Evolutionary conservation across 2,797 vertebrate species (phyloP).

Genomic region (Antennarius maculatus): DNA sequence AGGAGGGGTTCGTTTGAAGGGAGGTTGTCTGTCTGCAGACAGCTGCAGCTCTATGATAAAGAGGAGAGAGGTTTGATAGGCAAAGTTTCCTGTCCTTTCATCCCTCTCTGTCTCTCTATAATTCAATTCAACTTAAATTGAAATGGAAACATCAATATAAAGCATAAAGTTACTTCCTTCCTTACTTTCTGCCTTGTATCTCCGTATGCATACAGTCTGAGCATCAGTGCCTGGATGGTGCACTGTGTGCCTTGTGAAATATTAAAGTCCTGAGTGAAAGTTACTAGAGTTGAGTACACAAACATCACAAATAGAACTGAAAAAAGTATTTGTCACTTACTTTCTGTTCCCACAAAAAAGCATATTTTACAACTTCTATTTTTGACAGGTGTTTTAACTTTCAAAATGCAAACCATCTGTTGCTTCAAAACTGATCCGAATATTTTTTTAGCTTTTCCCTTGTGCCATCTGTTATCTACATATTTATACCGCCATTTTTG

Average conservation of each 20-base stretch:
- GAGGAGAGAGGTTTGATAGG: conserved; percentile 53
- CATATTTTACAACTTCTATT: conserved; percentile 31
- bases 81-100: conserved; percentile 45
- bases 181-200: conserved; percentile 1
- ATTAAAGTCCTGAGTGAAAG: conserved; percentile 13
- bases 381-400: conserved; percentile 47
- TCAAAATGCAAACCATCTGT: conserved; percentile 59
- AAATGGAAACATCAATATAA: conserved; percentile 22
- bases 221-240: conserved; percentile 11
- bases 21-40: conserved; percentile 60
- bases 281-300: background rate
- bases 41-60: conserved; percentile 72
- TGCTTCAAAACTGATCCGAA: conserved; percentile 31
- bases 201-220: background rate
- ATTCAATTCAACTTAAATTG: conserved; percentile 39
- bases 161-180: conserved; percentile 4
- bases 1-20: conserved; percentile 65
- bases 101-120: conserved; percentile 17
- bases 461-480: conserved; percentile 41
- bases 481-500: conserved; percentile 1
- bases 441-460: conserved; percentile 7
- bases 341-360: conserved; percentile 26
- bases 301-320: conserved; percentile 11
- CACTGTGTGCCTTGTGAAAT: conserved; percentile 5
- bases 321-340: background rate